phyloP scores from a whole-genome alignment of 2,797 vertebrate genomes.

The Gallinago solitaria region DNA sequence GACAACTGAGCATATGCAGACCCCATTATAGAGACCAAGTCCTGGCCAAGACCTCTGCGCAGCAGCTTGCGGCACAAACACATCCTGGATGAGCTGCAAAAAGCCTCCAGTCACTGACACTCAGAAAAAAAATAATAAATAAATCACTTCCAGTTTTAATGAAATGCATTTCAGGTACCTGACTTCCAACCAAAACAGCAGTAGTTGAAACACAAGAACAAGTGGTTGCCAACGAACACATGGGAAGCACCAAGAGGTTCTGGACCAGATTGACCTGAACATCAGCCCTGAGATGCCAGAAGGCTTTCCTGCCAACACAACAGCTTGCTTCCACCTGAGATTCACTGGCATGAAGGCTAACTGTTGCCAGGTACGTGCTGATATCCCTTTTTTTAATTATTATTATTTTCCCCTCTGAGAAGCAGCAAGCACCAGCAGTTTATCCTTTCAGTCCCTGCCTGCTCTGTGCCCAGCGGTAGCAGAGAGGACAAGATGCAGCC shows the following conservation, averaged over 20 bases:
- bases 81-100: not conserved
- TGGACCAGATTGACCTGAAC: not conserved
- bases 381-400: no score
- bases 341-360: not conserved
- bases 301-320: not conserved
- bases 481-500: not conserved
- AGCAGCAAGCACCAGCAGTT: not conserved
- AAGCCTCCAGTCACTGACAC: not conserved
- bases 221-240: not conserved
- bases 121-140: not conserved
- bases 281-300: not conserved
- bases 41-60: not conserved
- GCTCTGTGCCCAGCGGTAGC: not conserved
- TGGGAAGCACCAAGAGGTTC: not conserved
- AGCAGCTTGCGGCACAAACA: not conserved
- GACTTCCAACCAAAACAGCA: not conserved
- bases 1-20: not conserved
- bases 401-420: not conserved
- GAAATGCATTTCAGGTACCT: not conserved
- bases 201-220: not conserved
- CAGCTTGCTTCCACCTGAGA: not conserved
- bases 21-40: no score
- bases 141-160: not conserved
- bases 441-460: fast-evolving
- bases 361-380: not conserved